Percentiles rank a stretch among this genome's conserved stretches.
phyloP scores from a whole-genome alignment of 2,888 invertebrate species.

The Plutella xylostella region DNA sequence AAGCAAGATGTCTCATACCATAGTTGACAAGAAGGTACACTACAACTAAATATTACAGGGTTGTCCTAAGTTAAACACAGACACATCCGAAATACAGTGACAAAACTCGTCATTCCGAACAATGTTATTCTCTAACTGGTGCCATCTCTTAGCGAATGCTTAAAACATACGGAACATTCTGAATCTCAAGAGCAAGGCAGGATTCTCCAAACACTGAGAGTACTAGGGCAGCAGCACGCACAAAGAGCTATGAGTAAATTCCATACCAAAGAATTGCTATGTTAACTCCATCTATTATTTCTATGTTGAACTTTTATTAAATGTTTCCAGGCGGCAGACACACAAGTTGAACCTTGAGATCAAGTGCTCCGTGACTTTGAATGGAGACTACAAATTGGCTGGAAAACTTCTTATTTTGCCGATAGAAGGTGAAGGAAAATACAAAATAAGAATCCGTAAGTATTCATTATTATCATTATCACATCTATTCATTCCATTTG shows the following conservation, averaged over 20 bases:
- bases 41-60: no score
- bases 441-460: slow-evolving; percentile 50
- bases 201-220: background rate
- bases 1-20: no score
- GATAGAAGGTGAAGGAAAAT: slow-evolving; percentile 45
- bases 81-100: no score
- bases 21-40: no score
- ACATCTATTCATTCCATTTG: no score
- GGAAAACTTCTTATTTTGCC: slow-evolving; percentile 45
- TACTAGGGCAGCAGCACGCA: background rate
- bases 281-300: background rate
- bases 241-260: background rate
- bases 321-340: slow-evolving; percentile 28
- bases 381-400: slow-evolving; percentile 45
- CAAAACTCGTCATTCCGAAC: no score
- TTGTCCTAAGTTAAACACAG: no score
- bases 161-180: no score
- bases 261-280: no score
- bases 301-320: background rate
- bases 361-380: slow-evolving; percentile 40
- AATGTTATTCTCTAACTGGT: no score
- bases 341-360: slow-evolving; percentile 30
- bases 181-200: background rate
- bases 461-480: no score
- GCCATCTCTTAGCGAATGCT: no score